A percentile compares a stretch with the other conserved stretches of the same genome.
phyloP scores from a whole-genome alignment of 1,140 invertebrate species.

The Rhopalosiphum maidis region DNA sequence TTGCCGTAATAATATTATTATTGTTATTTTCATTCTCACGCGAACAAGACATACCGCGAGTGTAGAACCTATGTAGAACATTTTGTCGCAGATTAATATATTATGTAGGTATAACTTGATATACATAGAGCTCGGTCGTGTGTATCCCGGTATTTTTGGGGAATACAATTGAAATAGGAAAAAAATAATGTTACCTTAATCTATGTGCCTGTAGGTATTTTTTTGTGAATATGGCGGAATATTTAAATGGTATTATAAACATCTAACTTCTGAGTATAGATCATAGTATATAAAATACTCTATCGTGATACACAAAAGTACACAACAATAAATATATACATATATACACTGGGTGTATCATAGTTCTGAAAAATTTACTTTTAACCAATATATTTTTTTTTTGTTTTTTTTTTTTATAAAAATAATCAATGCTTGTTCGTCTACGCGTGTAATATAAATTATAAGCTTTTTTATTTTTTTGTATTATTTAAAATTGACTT shows the following conservation, averaged over 20 bases:
- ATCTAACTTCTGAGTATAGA: not conserved
- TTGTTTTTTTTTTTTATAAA: too few species aligned
- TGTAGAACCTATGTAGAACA: not conserved
- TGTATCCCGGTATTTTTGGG: not conserved
- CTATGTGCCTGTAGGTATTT: not conserved
- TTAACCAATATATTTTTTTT: too few species aligned
- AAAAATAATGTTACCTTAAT: not conserved
- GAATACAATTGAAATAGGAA: not conserved
- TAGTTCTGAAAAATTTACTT: too few species aligned
- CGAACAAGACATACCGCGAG: not conserved
- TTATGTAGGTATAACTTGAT: not conserved
- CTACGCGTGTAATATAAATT: too few species aligned
- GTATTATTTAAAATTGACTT: too few species aligned
- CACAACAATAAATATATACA: not conserved
- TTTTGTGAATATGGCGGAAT: not conserved
- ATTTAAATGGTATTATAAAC: not conserved
- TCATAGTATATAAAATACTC: not conserved
- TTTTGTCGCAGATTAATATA: not conserved
- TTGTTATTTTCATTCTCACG: slow-evolving; percentile 24
- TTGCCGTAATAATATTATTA: not conserved
- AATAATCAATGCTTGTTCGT: too few species aligned
- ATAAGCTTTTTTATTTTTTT: too few species aligned
- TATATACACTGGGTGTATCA: too few species aligned
- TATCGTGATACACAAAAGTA: not conserved
- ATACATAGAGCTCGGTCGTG: not conserved